These are phyloP conservation scores for Drosophila kuntzei DNA, from an alignment of 2,888 invertebrate genomes.

Conservation along the genomic window DNA sequence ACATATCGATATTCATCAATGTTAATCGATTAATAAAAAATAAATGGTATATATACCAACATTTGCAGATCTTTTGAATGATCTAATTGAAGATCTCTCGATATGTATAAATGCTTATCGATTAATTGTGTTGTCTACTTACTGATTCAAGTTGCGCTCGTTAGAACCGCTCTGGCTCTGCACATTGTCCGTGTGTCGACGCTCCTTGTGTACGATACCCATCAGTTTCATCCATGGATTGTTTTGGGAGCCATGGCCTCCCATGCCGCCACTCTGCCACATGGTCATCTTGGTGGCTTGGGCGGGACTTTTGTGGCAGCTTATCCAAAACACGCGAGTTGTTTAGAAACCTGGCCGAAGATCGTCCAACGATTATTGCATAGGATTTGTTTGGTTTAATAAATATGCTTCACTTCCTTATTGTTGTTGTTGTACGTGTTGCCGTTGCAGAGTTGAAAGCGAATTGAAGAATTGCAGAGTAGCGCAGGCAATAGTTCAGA, in stretches of 20 bases:
- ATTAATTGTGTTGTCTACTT: constrained; percentile 85
- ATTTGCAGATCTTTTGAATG: too few species aligned
- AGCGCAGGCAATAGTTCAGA: neutral
- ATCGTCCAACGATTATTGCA: constrained; percentile 37
- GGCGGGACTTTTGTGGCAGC: constrained; percentile 39
- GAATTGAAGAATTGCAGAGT: constrained; percentile 13
- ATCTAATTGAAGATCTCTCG: neutral
- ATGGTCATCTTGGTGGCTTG: constrained; percentile 87
- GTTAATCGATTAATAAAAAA: too few species aligned
- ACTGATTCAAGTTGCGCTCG: constrained; percentile 90
- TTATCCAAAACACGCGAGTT: constrained; percentile 43
- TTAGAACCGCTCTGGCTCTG: constrained; percentile 87
- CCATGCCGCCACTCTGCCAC: constrained; percentile 92
- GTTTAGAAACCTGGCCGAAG: constrained; percentile 49
- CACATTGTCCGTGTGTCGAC: constrained; percentile 89
- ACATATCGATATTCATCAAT: too few species aligned
- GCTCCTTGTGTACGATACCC: constrained; percentile 92
- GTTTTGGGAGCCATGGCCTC: constrained; percentile 91
- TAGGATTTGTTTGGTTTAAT: constrained; percentile 21
- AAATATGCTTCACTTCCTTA: neutral
- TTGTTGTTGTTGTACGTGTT: constrained; percentile 11
- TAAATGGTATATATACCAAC: too few species aligned
- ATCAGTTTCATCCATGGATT: constrained; percentile 94
- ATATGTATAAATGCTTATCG: neutral
- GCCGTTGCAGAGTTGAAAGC: neutral